Evolutionary conservation across 2,797 vertebrate species (phyloP), one percentile per base, ranked within the genome.

Genomic region (Ataeniobius toweri): DNA sequence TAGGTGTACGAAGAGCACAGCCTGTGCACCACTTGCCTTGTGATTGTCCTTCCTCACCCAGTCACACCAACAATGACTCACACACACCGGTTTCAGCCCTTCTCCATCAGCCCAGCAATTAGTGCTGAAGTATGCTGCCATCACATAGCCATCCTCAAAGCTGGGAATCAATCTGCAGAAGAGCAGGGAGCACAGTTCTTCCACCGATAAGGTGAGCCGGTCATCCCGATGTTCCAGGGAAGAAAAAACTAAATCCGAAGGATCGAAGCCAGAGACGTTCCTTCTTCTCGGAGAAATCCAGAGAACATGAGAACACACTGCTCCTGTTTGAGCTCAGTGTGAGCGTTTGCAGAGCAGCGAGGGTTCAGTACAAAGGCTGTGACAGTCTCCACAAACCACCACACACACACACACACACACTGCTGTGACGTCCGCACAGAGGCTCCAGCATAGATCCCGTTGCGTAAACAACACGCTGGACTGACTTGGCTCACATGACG

Each of bases 401-500:
- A 50, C 77, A 26, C 50, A 83, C 75, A 72, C 75, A 79, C 63
- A 78, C 79, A 16, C 58, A 81, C 83, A 81, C 83, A 77, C 83
- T 74, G 80, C 75, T 80, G 75, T 75, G 81, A 81, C 59, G 82
- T 87, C 91, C 5, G 86, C 90, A 86, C 88, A 84, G 88, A 85
- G 89, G 84, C 85, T 88, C 85, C 79, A 71, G 75, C 88, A 89
- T 82, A 88, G 87, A 91, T 89, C 86, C 88, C 89, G 69, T 22
- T 89, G 86, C 85, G 88, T 93, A 93, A 93, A 94, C 90, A 93
- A 91, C 87, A 89, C 87, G 85, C 90, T 84, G 90, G 90, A 89
- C 89, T 94, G 91, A 94, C 91, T 89, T 90, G 84, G 85, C 89
- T 94, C 91, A 92, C 92, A 92, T 93, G 92, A 92, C 26, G 56